Evolutionary conservation across 2,113 vertebrate genomes (phyloP).

Genomic region (Triplophysa dalaica): DNA sequence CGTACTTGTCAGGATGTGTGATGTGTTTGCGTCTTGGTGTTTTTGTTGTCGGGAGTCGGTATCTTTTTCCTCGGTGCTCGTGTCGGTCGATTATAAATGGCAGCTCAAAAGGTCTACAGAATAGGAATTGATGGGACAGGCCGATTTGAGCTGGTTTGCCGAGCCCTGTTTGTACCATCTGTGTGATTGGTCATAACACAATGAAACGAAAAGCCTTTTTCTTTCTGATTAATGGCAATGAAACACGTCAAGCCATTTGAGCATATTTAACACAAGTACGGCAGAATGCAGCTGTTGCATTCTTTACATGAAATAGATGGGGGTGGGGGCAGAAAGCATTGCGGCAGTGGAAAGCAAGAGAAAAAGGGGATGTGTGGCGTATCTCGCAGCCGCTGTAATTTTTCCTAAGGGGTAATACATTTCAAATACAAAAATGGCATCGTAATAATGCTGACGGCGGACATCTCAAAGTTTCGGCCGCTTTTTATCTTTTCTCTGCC

Average conservation of each 20-base stretch:
- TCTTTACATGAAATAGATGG: conserved; percentile 46
- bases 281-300: conserved; percentile 71
- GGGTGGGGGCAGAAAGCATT: conserved; percentile 22
- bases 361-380: not conserved
- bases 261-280: conserved; percentile 68
- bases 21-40: conserved; percentile 61
- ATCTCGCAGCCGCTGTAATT: conserved; percentile 22
- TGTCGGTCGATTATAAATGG: conserved; percentile 71
- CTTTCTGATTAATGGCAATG: conserved; percentile 72
- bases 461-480: conserved; percentile 8
- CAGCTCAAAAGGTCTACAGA: conserved; percentile 74
- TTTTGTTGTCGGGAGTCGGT: conserved; percentile 69
- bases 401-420: not conserved
- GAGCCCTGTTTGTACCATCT: conserved; percentile 64
- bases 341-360: conserved; percentile 16
- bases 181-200: conserved; percentile 65
- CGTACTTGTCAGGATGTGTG: conserved; percentile 50
- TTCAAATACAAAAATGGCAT: conserved; percentile 9
- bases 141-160: conserved; percentile 54
- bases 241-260: conserved; percentile 73
- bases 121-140: conserved; percentile 59
- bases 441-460: conserved; percentile 4
- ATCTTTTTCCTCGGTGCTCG: conserved; percentile 61
- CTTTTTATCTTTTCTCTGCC: conserved; percentile 22
- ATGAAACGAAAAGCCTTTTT: conserved; percentile 65